phyloP scores from a whole-genome alignment of 1,140 invertebrate genomes.

The Planococcus citri region DNA sequence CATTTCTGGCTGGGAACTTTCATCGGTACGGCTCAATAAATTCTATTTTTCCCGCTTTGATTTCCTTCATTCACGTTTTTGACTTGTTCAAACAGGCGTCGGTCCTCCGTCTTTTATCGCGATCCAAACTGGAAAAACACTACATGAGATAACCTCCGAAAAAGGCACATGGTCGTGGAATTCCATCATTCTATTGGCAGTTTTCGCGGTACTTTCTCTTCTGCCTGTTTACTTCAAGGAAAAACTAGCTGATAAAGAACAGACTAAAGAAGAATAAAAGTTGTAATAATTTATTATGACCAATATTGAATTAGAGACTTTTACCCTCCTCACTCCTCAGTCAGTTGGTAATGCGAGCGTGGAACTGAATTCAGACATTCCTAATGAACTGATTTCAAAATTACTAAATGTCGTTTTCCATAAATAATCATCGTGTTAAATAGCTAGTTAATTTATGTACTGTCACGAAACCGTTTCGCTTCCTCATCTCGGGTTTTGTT shows the following conservation, averaged over 20 bases:
- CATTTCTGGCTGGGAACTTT: slow-evolving; percentile 92
- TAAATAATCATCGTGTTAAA: neutral
- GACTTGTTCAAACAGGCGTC: slow-evolving; percentile 49
- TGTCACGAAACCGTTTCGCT: neutral
- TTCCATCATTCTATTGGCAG: slow-evolving; percentile 60
- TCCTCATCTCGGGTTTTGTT: neutral
- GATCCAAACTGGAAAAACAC: slow-evolving; percentile 92
- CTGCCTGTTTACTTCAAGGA: slow-evolving; percentile 85
- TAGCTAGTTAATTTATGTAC: too few species aligned
- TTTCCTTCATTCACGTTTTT: neutral
- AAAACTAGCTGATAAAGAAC: neutral
- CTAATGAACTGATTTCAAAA: neutral
- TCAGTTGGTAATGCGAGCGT: neutral
- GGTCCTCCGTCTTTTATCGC: slow-evolving; percentile 95
- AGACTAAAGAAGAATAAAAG: neutral
- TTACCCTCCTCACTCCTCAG: too few species aligned
- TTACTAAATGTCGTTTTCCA: neutral
- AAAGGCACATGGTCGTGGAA: slow-evolving; percentile 80
- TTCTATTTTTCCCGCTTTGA: neutral
- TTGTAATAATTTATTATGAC: too few species aligned
- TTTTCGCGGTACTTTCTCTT: slow-evolving; percentile 71
- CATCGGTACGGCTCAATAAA: slow-evolving; percentile 41
- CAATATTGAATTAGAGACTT: neutral
- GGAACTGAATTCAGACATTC: neutral
- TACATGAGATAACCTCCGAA: slow-evolving; percentile 83